Conservation (phyloP, 2,113 vertebrate species). For the Pseudolaguvia tuberculata region DNA sequence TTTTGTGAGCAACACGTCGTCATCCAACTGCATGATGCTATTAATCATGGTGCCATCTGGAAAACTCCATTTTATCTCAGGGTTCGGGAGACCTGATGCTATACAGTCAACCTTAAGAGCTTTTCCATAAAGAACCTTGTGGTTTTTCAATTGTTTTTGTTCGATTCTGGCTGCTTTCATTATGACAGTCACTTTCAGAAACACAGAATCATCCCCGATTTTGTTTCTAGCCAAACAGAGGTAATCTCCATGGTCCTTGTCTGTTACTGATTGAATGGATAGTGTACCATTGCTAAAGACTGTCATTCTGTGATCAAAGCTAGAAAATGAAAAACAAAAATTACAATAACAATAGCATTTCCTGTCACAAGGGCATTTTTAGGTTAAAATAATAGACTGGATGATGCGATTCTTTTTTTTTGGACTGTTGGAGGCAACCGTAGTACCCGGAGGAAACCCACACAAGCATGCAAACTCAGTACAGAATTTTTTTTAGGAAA, state of each 20-base stretch:
- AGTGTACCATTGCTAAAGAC: constrained; percentile 83
- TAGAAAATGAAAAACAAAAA: constrained; percentile 46
- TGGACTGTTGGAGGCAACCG: too few species aligned
- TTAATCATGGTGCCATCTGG: constrained; percentile 87
- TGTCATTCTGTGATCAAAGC: constrained; percentile 76
- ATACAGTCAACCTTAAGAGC: constrained; percentile 88
- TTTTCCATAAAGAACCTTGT: constrained; percentile 75
- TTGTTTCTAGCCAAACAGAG: constrained; percentile 86
- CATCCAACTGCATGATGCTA: constrained; percentile 73
- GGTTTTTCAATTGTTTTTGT: constrained; percentile 69
- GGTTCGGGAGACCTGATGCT: constrained; percentile 84
- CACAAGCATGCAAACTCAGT: too few species aligned
- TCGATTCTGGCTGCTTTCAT: constrained; percentile 84
- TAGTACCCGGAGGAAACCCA: too few species aligned
- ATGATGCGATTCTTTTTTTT: too few species aligned
- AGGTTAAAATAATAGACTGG: neutral
- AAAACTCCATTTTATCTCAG: constrained; percentile 84
- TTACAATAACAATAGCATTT: constrained; percentile 1
- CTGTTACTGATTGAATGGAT: constrained; percentile 73
- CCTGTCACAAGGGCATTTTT: too few species aligned
- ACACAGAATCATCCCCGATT: constrained; percentile 79
- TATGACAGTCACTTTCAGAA: constrained; percentile 78
- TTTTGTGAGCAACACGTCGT: constrained; percentile 64
- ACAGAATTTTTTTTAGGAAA: too few species aligned
- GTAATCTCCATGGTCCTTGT: constrained; percentile 87